Evolutionary conservation across 2,113 vertebrate genomes (phyloP).

Genomic region (Prochilodus magdalenae): DNA sequence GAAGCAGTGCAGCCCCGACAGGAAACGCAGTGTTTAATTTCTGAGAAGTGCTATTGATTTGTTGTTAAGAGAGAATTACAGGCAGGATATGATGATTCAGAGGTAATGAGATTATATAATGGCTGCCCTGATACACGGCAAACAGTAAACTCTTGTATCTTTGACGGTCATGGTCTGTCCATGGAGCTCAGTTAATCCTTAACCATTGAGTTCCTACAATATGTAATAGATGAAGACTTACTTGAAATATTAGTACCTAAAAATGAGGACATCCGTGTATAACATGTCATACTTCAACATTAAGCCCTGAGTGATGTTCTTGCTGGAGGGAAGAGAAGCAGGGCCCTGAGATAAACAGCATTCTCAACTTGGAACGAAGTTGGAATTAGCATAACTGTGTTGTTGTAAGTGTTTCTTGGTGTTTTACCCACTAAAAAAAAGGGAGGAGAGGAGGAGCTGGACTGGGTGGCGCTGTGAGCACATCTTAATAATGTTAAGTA

Average conservation of each 20-base stretch:
- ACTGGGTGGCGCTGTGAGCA: no score
- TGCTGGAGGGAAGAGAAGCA: not conserved
- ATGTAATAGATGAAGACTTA: not conserved
- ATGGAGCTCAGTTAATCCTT: not conserved
- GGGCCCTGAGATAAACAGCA: not conserved
- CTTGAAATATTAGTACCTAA: not conserved
- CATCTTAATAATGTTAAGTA: no score
- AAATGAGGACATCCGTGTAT: not conserved
- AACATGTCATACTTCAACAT: not conserved
- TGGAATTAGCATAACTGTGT: not conserved
- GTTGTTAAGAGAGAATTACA: not conserved
- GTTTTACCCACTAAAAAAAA: not conserved
- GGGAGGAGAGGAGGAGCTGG: no score
- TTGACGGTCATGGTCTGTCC: not conserved
- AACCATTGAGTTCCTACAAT: not conserved
- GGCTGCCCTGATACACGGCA: slow-evolving; percentile 9
- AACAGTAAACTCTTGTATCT: not conserved
- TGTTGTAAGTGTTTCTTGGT: not conserved
- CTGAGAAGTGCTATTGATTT: slow-evolving; percentile 27
- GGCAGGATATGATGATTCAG: slow-evolving; percentile 17
- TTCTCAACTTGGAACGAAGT: not conserved
- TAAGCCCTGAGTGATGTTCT: not conserved
- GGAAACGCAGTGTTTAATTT: not conserved
- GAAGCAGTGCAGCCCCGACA: not conserved
- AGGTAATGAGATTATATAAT: slow-evolving; percentile 29